A percentile compares a stretch with the other conserved stretches of the same genome.
Conservation (phyloP, 1,140 invertebrate species). For the Phthorimaea operculella region DNA sequence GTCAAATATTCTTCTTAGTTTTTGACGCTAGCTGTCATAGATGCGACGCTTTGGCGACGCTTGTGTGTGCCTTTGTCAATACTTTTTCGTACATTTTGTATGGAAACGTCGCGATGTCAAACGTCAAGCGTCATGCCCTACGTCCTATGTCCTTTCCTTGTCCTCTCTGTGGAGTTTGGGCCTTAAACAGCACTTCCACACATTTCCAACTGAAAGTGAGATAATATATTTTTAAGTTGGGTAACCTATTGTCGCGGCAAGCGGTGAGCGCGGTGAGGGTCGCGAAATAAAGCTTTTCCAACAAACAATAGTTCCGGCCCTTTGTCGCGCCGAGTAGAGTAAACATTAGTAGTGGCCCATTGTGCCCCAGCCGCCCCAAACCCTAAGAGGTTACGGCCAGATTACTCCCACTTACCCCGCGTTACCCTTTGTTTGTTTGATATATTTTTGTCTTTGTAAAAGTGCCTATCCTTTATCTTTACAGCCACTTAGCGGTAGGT, state of each 20-base stretch:
- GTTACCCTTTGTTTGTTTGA: conserved; percentile 57
- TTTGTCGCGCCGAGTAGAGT: conserved; percentile 39
- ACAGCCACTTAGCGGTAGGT: background rate
- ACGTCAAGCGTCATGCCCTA: too few relatives aligned
- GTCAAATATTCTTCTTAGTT: too few relatives aligned
- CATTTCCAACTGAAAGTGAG: conserved; percentile 39
- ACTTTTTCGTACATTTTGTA: too few relatives aligned
- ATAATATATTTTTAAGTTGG: conserved; percentile 68
- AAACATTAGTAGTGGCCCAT: conserved; percentile 16
- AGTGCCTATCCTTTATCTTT: conserved; percentile 1
- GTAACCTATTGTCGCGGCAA: conserved; percentile 61
- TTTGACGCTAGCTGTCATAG: too few relatives aligned
- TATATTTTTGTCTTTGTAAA: conserved; percentile 48
- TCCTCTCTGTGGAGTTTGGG: too few relatives aligned
- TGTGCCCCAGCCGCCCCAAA: conserved; percentile 24
- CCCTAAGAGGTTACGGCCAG: conserved; percentile 56
- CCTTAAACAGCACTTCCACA: conserved; percentile 23
- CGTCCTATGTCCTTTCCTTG: too few relatives aligned
- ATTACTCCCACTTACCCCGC: conserved; percentile 52
- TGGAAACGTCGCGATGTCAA: too few relatives aligned
- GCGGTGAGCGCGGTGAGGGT: conserved; percentile 55
- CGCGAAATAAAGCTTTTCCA: conserved; percentile 64
- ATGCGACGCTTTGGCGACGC: too few relatives aligned
- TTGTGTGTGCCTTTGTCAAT: too few relatives aligned
- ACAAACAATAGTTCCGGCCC: conserved; percentile 68